Evolutionary conservation across 2,888 invertebrate genomes (phyloP), one percentile per base, ranked within the genome.

Genomic region (Drosophila neutralis): DNA sequence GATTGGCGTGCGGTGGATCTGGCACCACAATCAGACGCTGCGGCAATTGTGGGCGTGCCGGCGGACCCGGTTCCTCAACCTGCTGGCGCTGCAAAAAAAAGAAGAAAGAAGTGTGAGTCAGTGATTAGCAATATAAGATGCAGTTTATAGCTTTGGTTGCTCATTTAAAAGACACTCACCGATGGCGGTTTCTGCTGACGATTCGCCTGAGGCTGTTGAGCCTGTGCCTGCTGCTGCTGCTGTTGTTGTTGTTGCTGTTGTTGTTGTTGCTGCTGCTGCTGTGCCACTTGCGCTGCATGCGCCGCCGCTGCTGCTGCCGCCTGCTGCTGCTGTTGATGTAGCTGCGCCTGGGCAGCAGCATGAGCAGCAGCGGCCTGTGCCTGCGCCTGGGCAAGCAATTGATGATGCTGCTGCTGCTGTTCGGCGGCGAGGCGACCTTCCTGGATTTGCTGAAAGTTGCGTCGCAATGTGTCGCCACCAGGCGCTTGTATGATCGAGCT

Each of bases 371-470:
- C 38, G 10, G 54, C 54, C 35, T 53, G 53, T 15, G 87, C 87
- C 60, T 89, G 90, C 0, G 89, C 90, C 61, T 85, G 86, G 29
- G 83, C 87, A 31, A 88, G 82, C 63, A 90, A 61, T 52, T 90
- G 91, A 69, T 90, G 85, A 60, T 90, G 94, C 49, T 91, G 92
- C 63, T 95, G 94, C 53, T 94, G 67, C 90, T 95, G 95, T 59
- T 95, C 94, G 71, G 94, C 94, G 66, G 95, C 93, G 64, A 95
- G 95, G 72, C 96, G 94, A 62, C 95, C 95, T 90, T 95, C 98
- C 93, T 99, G 99, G 85, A 99, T 98, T 93, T 98, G 98, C 93
- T 98, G 98, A 95, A 99, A 99, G 94, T 99, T 99, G 71, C 99
- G 95, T 52, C 99, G 95, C 73, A 99, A 94, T 15, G 99, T 99